These are phyloP conservation scores for Antigone vipio DNA, from an alignment of 2,113 vertebrate genomes.

Conservation along the genomic window DNA sequence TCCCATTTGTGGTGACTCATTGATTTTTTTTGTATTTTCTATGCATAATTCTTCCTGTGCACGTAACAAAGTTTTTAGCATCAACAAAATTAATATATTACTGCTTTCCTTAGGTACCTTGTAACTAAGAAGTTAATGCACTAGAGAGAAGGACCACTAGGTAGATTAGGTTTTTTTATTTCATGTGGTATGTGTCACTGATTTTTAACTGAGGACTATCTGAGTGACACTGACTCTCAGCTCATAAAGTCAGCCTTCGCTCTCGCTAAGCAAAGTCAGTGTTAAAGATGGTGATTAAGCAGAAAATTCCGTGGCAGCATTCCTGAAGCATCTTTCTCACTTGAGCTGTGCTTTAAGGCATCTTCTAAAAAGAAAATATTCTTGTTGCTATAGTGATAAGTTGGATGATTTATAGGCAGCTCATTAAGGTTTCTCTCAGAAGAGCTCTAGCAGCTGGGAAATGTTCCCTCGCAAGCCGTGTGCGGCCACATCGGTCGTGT, in stretches of 20 bases:
- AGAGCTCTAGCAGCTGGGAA: not conserved
- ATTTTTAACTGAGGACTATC: not conserved
- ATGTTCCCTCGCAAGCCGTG: not conserved
- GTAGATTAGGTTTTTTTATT: not conserved
- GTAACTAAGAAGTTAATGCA: not conserved
- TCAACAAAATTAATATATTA: not conserved
- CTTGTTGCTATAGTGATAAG: not conserved
- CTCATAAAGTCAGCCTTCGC: not conserved
- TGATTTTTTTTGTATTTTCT: not conserved
- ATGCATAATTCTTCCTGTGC: not conserved
- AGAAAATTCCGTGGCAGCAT: not conserved
- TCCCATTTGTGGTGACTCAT: not conserved
- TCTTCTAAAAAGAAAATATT: not conserved
- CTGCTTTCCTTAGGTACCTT: not conserved
- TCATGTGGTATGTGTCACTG: not conserved
- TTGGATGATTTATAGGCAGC: not conserved
- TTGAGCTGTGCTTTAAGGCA: not conserved
- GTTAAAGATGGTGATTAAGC: not conserved
- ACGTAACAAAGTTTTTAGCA: not conserved
- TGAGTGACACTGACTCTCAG: not conserved
- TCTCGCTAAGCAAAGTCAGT: not conserved
- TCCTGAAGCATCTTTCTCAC: not conserved
- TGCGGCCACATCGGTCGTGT: rapidly evolving
- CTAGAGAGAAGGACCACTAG: not conserved
- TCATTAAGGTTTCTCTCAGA: not conserved